These are phyloP conservation scores for Spermophilus dauricus DNA, from an alignment of 2,113 vertebrate genomes.

Conservation along the genomic window DNA sequence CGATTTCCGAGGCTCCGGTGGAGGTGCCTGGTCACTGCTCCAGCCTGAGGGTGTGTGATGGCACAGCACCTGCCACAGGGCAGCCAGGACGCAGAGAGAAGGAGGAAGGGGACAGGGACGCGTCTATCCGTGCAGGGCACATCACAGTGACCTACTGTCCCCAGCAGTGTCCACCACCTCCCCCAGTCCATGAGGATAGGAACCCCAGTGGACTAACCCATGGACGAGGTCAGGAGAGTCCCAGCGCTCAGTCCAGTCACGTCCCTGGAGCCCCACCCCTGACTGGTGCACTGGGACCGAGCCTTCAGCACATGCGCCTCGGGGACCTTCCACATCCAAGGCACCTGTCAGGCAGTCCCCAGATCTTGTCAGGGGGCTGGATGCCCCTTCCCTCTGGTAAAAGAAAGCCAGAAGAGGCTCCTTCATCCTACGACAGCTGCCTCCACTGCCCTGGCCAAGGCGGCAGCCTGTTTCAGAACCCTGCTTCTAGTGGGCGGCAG, in stretches of 20 bases:
- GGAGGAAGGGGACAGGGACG: neutral
- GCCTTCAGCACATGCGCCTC: neutral
- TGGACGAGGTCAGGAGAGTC: too few species aligned
- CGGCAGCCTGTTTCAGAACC: rapidly evolving
- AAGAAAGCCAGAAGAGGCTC: neutral
- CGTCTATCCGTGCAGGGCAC: neutral
- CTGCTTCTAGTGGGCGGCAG: rapidly evolving
- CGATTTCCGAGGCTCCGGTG: rapidly evolving
- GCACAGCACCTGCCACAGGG: too few species aligned
- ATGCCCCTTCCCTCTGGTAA: neutral
- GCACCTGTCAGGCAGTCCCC: neutral
- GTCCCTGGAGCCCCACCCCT: too few species aligned
- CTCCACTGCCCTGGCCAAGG: rapidly evolving
- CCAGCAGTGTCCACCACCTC: neutral
- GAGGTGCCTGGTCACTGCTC: neutral
- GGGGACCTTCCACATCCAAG: neutral
- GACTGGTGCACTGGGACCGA: too few species aligned
- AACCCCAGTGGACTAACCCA: neutral
- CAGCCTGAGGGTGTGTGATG: too few species aligned
- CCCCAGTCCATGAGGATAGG: too few species aligned
- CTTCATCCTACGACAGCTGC: rapidly evolving
- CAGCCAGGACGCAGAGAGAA: neutral
- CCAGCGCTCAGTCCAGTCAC: neutral
- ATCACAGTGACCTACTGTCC: neutral
- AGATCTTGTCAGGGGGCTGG: rapidly evolving